Conservation (phyloP, 2,113 vertebrate genomes). For the Callopanchax toddi region DNA sequence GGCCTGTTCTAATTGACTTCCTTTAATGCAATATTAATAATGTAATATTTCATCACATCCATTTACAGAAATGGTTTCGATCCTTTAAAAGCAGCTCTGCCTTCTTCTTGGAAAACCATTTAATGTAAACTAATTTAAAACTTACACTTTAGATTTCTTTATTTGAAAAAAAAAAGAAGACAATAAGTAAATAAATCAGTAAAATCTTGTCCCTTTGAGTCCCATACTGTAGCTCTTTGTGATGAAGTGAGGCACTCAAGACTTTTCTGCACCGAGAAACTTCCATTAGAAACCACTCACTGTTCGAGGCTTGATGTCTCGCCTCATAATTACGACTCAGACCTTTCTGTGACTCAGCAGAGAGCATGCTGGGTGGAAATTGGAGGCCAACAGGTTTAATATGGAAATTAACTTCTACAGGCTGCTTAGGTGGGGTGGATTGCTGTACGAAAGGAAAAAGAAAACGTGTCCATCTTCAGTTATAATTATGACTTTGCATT, state of each 20-base stretch:
- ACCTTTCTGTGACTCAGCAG: conserved; percentile 47
- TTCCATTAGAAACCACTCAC: conserved; percentile 31
- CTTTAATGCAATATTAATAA: not conserved
- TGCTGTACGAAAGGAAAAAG: not conserved
- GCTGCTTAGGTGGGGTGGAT: not conserved
- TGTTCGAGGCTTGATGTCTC: conserved; percentile 14
- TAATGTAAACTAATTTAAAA: not conserved
- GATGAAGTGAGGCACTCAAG: conserved; percentile 7
- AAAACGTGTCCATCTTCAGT: too few relatives aligned
- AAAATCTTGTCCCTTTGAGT: not conserved
- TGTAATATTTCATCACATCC: not conserved
- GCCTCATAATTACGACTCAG: conserved; percentile 19
- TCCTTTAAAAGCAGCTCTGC: not conserved
- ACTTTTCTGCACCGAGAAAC: conserved; percentile 21
- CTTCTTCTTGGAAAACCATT: not conserved
- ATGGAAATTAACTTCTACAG: conserved; percentile 1
- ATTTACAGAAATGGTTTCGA: not conserved
- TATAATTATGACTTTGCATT: too few relatives aligned
- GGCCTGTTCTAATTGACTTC: not conserved
- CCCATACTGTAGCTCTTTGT: conserved; percentile 1
- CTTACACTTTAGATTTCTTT: not conserved
- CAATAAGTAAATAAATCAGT: too few relatives aligned
- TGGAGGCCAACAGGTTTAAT: conserved; percentile 36
- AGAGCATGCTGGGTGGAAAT: conserved; percentile 25
- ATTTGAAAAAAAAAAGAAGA: not conserved